phyloP scores from a whole-genome alignment of 2,797 vertebrate species.

The Ispidina lecontei region DNA sequence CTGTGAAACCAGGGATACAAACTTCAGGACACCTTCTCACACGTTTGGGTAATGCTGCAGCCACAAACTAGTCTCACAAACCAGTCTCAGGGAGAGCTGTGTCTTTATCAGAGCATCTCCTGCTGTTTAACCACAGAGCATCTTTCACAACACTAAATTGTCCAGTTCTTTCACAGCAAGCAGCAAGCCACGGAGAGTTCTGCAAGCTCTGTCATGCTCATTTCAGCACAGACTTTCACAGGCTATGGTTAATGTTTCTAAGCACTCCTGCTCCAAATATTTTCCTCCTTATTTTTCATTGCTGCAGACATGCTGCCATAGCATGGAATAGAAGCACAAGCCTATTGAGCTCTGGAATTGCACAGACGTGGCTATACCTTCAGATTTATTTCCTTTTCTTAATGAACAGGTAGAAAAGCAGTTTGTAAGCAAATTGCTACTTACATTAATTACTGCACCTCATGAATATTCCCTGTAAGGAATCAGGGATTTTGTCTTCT shows the following conservation, averaged over 20 bases:
- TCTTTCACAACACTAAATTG: background rate
- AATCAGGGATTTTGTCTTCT: background rate
- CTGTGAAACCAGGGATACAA: background rate
- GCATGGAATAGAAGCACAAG: background rate
- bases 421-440: background rate
- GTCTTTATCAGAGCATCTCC: background rate
- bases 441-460: background rate
- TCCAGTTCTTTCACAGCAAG: background rate
- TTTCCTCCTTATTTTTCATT: background rate
- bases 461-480: background rate
- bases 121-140: background rate
- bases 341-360: fast-evolving
- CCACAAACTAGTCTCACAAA: background rate
- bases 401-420: background rate
- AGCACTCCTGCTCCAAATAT: background rate
- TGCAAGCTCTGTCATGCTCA: background rate
- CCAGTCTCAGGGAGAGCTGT: background rate
- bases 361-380: background rate
- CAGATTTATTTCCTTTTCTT: background rate
- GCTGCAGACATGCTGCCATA: background rate
- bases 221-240: background rate
- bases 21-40: background rate
- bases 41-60: fast-evolving
- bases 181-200: slow-evolving; percentile 6
- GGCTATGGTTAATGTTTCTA: background rate